Evolutionary conservation across 2,888 invertebrate species (phyloP).

Genomic region (Chaetogeoica ovagalla): DNA sequence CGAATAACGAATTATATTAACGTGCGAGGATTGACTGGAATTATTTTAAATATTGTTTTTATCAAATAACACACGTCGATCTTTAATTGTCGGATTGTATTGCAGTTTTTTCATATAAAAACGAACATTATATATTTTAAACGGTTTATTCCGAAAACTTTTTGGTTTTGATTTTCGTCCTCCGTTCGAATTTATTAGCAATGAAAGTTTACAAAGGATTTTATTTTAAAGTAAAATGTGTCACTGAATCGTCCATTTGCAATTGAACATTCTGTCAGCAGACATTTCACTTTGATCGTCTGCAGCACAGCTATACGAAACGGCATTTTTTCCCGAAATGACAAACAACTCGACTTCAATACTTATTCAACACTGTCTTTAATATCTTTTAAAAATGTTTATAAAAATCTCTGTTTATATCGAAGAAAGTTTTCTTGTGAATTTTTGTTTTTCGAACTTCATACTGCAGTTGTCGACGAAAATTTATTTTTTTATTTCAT

Average conservation of each 20-base stretch:
- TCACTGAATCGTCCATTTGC: slow-evolving; percentile 27
- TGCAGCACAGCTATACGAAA: not conserved
- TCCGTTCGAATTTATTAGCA: slow-evolving; percentile 10
- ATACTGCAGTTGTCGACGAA: too few species aligned
- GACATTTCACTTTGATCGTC: slow-evolving; percentile 34
- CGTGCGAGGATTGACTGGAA: too few species aligned
- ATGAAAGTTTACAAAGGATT: slow-evolving; percentile 21
- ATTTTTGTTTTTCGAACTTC: not conserved
- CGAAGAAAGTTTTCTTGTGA: not conserved
- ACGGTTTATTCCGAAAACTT: slow-evolving; percentile 2
- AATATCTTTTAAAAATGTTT: slow-evolving; percentile 22
- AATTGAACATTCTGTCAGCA: slow-evolving; percentile 1
- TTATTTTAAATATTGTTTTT: too few species aligned
- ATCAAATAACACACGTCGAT: too few species aligned
- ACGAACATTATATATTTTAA: not conserved
- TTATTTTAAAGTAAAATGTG: slow-evolving; percentile 35
- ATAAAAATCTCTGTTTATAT: slow-evolving; percentile 2
- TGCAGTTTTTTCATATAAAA: not conserved
- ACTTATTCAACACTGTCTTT: slow-evolving; percentile 21
- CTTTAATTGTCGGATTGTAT: too few species aligned
- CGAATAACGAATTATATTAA: too few species aligned
- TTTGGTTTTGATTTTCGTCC: slow-evolving; percentile 4
- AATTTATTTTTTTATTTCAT: not conserved
- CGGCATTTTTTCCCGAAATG: not conserved
- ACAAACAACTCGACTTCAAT: slow-evolving; percentile 25